A percentile compares a stretch with the other conserved stretches of the same genome.
Evolutionary conservation across 2,113 vertebrate species (phyloP).

Genomic region (Drymodes brunneopygia): DNA sequence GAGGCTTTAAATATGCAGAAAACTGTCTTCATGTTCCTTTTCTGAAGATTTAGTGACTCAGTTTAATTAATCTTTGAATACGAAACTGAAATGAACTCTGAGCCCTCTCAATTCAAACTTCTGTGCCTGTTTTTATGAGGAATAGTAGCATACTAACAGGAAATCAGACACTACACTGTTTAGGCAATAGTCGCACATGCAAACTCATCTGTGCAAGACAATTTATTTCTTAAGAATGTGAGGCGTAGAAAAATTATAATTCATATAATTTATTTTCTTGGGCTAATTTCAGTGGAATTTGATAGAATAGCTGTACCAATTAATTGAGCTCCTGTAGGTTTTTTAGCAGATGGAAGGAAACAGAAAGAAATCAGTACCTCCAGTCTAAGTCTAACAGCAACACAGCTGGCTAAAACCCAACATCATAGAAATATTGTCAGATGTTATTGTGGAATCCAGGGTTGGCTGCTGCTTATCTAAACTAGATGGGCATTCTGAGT

Average conservation of each 20-base stretch:
- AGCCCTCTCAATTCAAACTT: not conserved
- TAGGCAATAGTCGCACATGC: not conserved
- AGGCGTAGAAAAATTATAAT: not conserved
- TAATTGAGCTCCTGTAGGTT: not conserved
- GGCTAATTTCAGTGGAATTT: not conserved
- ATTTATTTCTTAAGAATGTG: not conserved
- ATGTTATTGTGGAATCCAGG: not conserved
- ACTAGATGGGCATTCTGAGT: not conserved
- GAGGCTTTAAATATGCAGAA: slow-evolving; percentile 18
- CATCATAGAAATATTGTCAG: not conserved
- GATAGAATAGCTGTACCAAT: not conserved
- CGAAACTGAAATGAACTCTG: slow-evolving; percentile 1
- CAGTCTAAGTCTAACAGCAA: not conserved
- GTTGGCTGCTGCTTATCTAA: not conserved
- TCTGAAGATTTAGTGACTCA: not conserved
- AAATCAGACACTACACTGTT: not conserved
- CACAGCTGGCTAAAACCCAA: not conserved
- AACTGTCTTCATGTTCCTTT: not conserved
- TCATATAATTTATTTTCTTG: not conserved
- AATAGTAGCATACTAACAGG: not conserved
- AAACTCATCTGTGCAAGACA: not conserved
- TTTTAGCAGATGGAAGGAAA: not conserved
- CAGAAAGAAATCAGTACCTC: not conserved
- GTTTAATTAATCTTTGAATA: slow-evolving; percentile 36
- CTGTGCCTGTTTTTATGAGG: not conserved